These are phyloP conservation scores for Tenebrosternarchus preto DNA, from an alignment of 2,113 vertebrate genomes.

Conservation along the genomic window DNA sequence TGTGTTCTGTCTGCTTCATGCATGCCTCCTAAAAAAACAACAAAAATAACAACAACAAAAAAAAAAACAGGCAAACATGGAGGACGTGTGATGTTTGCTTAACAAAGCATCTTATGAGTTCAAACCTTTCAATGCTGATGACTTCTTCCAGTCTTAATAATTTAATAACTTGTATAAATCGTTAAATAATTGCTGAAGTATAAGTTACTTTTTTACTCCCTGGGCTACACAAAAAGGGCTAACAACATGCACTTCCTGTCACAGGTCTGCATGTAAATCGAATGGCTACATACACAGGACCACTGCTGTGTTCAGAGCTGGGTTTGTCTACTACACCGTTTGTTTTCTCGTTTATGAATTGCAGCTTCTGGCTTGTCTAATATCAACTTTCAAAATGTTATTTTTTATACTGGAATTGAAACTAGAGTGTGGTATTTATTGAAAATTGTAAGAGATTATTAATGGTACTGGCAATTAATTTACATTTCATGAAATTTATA, in stretches of 20 bases:
- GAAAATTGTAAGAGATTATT: not conserved
- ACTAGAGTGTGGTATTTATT: too few relatives aligned
- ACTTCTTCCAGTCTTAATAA: constrained; percentile 6
- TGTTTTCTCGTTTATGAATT: not conserved
- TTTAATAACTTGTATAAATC: not conserved
- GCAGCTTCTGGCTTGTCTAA: not conserved
- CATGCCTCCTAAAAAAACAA: too few relatives aligned
- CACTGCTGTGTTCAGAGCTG: not conserved
- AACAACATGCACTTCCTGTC: not conserved
- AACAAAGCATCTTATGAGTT: not conserved
- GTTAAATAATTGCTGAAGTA: not conserved
- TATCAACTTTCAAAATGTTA: too few relatives aligned
- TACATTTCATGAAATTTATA: too few relatives aligned
- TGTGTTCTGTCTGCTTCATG: too few relatives aligned
- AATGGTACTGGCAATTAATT: not conserved
- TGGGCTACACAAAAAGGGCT: not conserved
- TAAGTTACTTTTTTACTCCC: not conserved
- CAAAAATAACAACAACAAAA: too few relatives aligned
- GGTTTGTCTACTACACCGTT: not conserved
- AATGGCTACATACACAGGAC: not conserved
- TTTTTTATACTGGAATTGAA: not conserved
- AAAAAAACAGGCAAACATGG: not conserved
- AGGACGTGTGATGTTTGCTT: not conserved
- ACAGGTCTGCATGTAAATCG: not conserved
- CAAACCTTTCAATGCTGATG: not conserved